Base-by-base conservation (phyloP, 2,888 invertebrate species). In the Oxytorus armatus region DNA sequence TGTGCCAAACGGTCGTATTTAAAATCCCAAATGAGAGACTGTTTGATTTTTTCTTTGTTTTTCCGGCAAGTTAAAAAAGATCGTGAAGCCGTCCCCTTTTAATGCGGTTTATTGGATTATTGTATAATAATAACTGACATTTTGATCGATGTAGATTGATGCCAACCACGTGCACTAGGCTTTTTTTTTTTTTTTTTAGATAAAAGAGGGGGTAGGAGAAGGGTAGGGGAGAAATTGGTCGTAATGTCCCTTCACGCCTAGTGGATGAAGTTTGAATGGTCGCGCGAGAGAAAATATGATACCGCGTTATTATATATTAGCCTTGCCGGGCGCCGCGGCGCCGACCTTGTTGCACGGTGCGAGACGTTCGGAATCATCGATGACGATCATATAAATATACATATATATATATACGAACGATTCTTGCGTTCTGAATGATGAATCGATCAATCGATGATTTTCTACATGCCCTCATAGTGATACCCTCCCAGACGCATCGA, bases 261-360 rank as follows among this genome's bases (percentile, higher is more conserved):
- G 29, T 29, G 29, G 5, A 29, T 29, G 29, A 5, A 5, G 29
- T 29, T 29, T 5, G 29, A 29, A 29, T 29, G 29, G 2, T 2
- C 29, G 29, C 29, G 29, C 5, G 29, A 29, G 29, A 29, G 3
- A 69, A 85, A 85, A 83, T 86, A 82, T 85, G 86, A 85, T 83
- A 82, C 85, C 81, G 2, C 14, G 11, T n/a, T 11, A 29, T 47
- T 49, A 29, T 18, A 11, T 49, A 61, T 49, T 81, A 83, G 84
- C 91, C 90, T 91, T 89, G 90, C 84, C 74, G 86, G 89, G 90
- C 90, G 90, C 91, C 90, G 87, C 86, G 87, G 86, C 89, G 90
- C 89, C 88, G 89, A 85, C 90, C 91, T 91, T 90, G 88, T 69
- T 66, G 81, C 29, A 75, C 72, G 78, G 25, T 81, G 81, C 86